phyloP scores from a whole-genome alignment of 2,888 invertebrate species.

The Tubulanus polymorphus region DNA sequence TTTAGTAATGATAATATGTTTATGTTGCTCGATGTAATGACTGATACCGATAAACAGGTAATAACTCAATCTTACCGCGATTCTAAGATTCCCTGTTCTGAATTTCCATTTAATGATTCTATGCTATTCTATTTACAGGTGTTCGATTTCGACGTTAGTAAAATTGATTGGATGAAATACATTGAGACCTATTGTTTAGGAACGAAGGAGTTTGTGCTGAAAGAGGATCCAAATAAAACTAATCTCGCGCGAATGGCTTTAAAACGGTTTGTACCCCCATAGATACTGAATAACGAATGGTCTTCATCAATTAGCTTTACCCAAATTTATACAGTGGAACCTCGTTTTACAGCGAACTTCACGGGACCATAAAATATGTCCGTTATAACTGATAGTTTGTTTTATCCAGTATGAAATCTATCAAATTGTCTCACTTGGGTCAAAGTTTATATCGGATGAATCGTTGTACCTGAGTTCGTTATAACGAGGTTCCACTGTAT shows the following conservation, averaged over 20 bases:
- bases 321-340: too few species aligned
- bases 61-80: background rate
- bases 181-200: background rate
- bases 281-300: too few species aligned
- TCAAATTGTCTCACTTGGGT: too few species aligned
- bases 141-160: background rate
- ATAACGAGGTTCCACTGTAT: too few species aligned
- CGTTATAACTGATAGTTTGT: too few species aligned
- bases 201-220: background rate
- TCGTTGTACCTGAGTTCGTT: too few species aligned
- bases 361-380: too few species aligned
- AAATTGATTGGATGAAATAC: background rate
- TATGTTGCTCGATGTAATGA: constrained; percentile 19
- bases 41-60: constrained; percentile 25
- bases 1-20: constrained; percentile 59
- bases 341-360: too few species aligned
- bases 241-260: background rate
- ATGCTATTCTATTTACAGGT: background rate
- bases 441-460: too few species aligned
- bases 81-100: background rate
- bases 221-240: background rate
- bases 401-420: too few species aligned
- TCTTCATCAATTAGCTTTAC: too few species aligned
- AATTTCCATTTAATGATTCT: background rate
- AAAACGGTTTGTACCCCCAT: background rate